phyloP scores from a whole-genome alignment of 1,140 invertebrate species.

The Drosophila murphyi region DNA sequence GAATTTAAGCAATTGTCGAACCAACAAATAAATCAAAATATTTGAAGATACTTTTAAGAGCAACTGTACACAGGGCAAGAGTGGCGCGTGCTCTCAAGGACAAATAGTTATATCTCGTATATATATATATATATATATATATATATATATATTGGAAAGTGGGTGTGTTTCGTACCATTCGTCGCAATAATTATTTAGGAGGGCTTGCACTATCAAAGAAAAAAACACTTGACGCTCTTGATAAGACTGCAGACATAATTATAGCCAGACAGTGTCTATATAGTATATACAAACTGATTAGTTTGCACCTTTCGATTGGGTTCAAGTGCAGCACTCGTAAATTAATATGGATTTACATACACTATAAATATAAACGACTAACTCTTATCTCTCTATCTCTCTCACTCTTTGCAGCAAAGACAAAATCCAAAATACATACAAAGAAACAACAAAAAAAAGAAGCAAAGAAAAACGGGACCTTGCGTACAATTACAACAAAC shows the following conservation, averaged over 20 bases:
- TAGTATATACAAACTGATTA: slow-evolving; percentile 15
- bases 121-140: slow-evolving; percentile 17
- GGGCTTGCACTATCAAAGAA: background rate
- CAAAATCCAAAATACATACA: slow-evolving; percentile 33
- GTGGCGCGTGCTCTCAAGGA: too few relatives aligned
- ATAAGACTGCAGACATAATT: background rate
- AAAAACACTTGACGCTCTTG: background rate
- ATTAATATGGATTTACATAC: slow-evolving; percentile 14
- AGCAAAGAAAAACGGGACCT: background rate
- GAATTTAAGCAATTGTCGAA: too few relatives aligned
- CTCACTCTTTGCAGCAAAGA: slow-evolving; percentile 68
- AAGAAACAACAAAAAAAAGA: slow-evolving; percentile 8
- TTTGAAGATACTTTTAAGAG: too few relatives aligned
- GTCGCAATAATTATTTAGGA: background rate
- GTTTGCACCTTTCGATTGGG: slow-evolving; percentile 4
- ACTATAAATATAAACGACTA: background rate
- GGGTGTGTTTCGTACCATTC: background rate
- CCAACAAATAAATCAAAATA: too few relatives aligned
- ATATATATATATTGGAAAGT: background rate
- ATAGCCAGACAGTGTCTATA: slow-evolving; percentile 1
- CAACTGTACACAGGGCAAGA: too few relatives aligned
- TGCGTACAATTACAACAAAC: slow-evolving; percentile 39
- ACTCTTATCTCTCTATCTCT: too few relatives aligned
- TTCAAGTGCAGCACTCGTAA: slow-evolving; percentile 9
- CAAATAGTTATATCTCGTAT: background rate